Percentiles rank a stretch among this genome's conserved stretches.
phyloP scores from a whole-genome alignment of 2,888 invertebrate species.

The Sinopyrophorus schimmeli region DNA sequence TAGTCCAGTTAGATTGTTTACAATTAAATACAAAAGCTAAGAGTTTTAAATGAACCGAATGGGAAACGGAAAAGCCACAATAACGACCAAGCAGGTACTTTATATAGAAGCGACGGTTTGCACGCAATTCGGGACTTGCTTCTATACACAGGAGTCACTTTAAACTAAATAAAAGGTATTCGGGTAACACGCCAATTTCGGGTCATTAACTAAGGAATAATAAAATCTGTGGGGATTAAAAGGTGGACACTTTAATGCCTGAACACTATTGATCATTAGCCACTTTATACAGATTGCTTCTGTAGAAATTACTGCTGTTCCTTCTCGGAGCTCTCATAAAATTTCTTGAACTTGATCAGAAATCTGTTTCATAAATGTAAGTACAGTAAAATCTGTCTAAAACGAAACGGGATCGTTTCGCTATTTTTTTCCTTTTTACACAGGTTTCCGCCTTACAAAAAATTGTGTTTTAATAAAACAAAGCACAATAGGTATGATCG shows the following conservation, averaged over 20 bases:
- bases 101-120: constrained; percentile 21
- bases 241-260: constrained; percentile 10
- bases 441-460: too few species aligned
- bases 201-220: constrained; percentile 10
- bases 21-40: constrained; percentile 25
- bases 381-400: too few species aligned
- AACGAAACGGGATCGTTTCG: too few species aligned
- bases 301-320: too few species aligned
- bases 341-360: too few species aligned
- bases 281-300: too few species aligned
- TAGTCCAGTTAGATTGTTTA: constrained; percentile 22
- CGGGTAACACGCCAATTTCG: constrained; percentile 4
- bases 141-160: constrained; percentile 17
- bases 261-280: constrained; percentile 1
- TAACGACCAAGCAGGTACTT: constrained; percentile 20
- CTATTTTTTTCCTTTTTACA: too few species aligned
- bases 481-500: too few species aligned
- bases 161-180: constrained; percentile 20
- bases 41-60: constrained; percentile 24
- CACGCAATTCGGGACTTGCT: constrained; percentile 22
- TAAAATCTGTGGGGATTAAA: constrained; percentile 8
- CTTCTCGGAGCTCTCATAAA: too few species aligned
- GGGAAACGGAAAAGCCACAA: constrained; percentile 22
- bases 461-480: too few species aligned
- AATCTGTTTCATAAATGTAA: too few species aligned